Evolutionary conservation across 2,113 vertebrate genomes (phyloP).

Genomic region (Chionodraco myersi): DNA sequence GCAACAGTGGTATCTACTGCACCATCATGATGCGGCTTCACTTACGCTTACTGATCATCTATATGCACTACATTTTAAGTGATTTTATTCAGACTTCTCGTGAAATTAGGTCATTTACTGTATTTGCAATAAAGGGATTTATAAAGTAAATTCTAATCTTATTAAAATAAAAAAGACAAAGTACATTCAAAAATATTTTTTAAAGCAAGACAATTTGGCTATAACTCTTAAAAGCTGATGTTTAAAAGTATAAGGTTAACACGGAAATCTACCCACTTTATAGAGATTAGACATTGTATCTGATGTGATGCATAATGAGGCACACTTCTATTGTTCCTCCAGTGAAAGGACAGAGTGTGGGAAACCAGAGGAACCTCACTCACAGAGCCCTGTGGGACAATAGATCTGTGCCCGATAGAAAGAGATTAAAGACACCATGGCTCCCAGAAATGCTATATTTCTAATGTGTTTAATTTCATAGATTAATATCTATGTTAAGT

Average conservation of each 20-base stretch:
- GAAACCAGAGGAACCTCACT: slow-evolving; percentile 60
- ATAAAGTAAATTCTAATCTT: no score
- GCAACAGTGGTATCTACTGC: neutral
- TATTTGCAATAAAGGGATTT: neutral
- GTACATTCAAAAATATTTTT: no score
- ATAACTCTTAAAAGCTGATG: no score
- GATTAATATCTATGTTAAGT: neutral
- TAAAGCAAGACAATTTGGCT: no score
- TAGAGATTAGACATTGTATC: neutral
- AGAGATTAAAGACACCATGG: neutral
- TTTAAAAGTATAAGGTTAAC: no score
- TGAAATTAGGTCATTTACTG: neutral
- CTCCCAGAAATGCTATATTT: neutral
- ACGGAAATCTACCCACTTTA: neutral
- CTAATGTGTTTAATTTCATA: neutral
- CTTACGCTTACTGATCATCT: neutral
- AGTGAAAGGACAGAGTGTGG: slow-evolving; percentile 55
- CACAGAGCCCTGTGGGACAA: slow-evolving; percentile 57
- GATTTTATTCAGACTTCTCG: neutral
- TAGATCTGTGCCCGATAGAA: slow-evolving; percentile 28
- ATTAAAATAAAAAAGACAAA: no score
- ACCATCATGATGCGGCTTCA: neutral
- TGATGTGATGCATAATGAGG: slow-evolving; percentile 25
- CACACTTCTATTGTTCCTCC: slow-evolving; percentile 60
- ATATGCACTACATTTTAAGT: neutral